Evolutionary conservation across 2,888 invertebrate species (phyloP).

Genomic region (Agrotis exclamationis): DNA sequence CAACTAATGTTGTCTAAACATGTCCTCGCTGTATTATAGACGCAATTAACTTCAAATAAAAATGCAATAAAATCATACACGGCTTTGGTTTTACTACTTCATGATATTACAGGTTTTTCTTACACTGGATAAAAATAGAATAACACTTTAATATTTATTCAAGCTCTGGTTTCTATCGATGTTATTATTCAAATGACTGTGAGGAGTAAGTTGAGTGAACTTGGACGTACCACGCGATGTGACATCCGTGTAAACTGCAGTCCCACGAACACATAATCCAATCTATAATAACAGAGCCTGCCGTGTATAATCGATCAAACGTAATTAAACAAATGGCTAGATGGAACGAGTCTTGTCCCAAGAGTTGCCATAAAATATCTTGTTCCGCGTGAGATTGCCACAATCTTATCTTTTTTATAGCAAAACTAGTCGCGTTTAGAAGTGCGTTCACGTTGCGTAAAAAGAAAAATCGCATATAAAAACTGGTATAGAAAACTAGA

Average conservation of each 20-base stretch:
- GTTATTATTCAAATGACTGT: conserved; percentile 47
- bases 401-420: conserved; percentile 80
- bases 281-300: conserved; percentile 72
- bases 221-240: conserved; percentile 40
- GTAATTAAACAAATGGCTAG: conserved; percentile 81
- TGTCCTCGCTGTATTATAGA: conserved; percentile 9
- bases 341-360: conserved; percentile 68
- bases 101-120: conserved; percentile 29
- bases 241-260: conserved; percentile 63
- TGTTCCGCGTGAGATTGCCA: conserved; percentile 83
- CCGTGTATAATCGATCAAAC: conserved; percentile 82
- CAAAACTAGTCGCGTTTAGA: conserved; percentile 77
- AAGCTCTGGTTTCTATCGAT: conserved; percentile 44
- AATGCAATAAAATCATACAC: conserved; percentile 35
- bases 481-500: conserved; percentile 88
- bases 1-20: conserved; percentile 26
- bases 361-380: conserved; percentile 79
- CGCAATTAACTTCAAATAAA: conserved; percentile 26
- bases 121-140: conserved; percentile 36
- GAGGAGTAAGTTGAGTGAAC: conserved; percentile 62
- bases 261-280: conserved; percentile 58
- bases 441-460: conserved; percentile 75
- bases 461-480: conserved; percentile 76
- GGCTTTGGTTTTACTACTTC: conserved; percentile 25
- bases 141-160: conserved; percentile 49